Base-by-base conservation (phyloP, 2,113 vertebrate genomes). In the Rutilus rutilus region DNA sequence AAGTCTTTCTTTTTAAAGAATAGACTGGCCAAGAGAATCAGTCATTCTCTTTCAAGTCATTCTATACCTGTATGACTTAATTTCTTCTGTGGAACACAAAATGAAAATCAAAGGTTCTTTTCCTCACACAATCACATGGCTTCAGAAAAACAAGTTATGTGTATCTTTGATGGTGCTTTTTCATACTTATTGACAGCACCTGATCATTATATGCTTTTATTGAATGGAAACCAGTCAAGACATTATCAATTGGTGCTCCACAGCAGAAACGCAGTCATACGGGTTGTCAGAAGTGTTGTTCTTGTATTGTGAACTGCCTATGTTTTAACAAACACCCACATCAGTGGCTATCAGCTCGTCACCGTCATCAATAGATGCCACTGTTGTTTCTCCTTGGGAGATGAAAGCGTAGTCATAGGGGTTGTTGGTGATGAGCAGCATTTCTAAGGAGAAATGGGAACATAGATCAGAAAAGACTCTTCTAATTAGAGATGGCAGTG, bases 331-430 rank as follows among this genome's bases (percentile, higher is more conserved):
- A 77, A 84, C n/a, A 65, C 88, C 0, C 27, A 89, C 89, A 75
- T 89, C 89, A 78, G 89, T 89, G 25, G 86, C 89, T 47, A 75
- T 23, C 30, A 89, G 77, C 86, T 89, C 89, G 1, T 89, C 89
- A 47, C 69, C 42, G 64, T 89, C 89, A 88, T 86, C 67, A 54
- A 94, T 94, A 52, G 93, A 94, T 0, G 90, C 88, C 59, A 94
- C 93, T 6, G 91, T 89, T 2, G 90, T 94, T 88, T 93, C 92
- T 92, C 93, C 93, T 91, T 94, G 93, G 77, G 92, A 94, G 92
- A 94, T 94, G 83, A 60, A 94, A 62, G 85, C 0, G 6, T 94
- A 94, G 88, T 94, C 93, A 27, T 90, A 94, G 23, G 93, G 93
- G 77, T 93, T 94, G 87, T 85, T 91, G n/a, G 93, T 94, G 79